Evolutionary conservation across 2,888 invertebrate genomes (phyloP).

Genomic region (Bhutanitis thaidina): DNA sequence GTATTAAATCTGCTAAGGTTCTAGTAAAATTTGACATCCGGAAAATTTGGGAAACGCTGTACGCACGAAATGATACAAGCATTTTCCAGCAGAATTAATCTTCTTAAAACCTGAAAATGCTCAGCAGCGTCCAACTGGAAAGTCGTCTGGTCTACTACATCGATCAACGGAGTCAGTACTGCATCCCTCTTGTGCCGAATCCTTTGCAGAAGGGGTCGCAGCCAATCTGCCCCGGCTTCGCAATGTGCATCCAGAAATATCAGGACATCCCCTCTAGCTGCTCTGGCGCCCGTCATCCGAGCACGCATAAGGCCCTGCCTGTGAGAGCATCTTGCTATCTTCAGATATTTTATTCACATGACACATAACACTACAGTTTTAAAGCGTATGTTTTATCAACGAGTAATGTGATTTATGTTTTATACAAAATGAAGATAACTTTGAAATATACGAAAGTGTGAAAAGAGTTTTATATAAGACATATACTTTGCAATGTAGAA

Average conservation of each 20-base stretch:
- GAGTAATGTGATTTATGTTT: background rate
- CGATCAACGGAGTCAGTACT: slow-evolving; percentile 96
- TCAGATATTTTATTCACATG: slow-evolving; percentile 1
- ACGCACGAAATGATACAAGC: slow-evolving; percentile 7
- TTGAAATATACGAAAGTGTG: too few species aligned
- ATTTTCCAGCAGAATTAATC: background rate
- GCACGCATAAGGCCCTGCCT: slow-evolving; percentile 94
- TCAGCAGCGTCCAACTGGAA: slow-evolving; percentile 73
- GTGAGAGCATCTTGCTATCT: slow-evolving; percentile 7
- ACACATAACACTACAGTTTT: background rate
- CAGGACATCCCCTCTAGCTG: slow-evolving; percentile 89
- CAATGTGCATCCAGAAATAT: slow-evolving; percentile 96
- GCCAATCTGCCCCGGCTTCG: slow-evolving; percentile 88
- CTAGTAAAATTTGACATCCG: too few species aligned
- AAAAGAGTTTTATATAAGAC: too few species aligned
- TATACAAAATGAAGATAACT: background rate
- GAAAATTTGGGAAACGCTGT: slow-evolving; percentile 7
- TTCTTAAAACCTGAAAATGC: slow-evolving; percentile 50
- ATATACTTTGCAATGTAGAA: too few species aligned
- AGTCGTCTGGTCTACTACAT: slow-evolving; percentile 90
- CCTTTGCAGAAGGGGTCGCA: slow-evolving; percentile 90
- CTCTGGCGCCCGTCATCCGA: slow-evolving; percentile 89
- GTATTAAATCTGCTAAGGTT: too few species aligned
- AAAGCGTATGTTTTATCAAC: background rate
- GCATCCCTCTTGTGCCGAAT: slow-evolving; percentile 82